phyloP scores from a whole-genome alignment of 2,888 invertebrate genomes.

The Vandiemenella viatica region DNA sequence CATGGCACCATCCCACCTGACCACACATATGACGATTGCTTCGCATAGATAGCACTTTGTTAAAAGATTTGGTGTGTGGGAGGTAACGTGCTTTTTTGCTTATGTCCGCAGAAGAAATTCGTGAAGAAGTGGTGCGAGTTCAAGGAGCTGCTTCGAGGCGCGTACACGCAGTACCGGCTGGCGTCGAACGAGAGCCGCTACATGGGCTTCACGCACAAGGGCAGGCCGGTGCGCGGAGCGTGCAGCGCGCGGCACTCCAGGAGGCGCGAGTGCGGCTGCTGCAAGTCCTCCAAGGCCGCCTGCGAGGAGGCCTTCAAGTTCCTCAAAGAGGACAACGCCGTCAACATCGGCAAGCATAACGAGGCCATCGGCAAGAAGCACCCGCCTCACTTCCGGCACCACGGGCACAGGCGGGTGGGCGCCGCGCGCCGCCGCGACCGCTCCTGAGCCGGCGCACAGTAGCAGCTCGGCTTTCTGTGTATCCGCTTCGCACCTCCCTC shows the following conservation, averaged over 20 bases:
- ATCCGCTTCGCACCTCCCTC: no score
- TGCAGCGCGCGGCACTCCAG: conserved; percentile 1
- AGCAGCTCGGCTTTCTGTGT: no score
- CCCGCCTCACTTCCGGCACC: conserved; percentile 4
- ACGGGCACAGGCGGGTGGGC: background rate
- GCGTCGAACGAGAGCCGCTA: conserved; percentile 37
- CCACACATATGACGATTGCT: no score
- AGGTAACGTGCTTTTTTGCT: background rate
- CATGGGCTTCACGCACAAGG: conserved; percentile 47
- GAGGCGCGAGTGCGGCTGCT: conserved; percentile 31
- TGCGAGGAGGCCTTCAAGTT: conserved; percentile 46
- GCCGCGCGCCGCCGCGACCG: background rate
- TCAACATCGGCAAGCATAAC: conserved; percentile 47
- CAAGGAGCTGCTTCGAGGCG: conserved; percentile 42
- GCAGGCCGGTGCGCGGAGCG: conserved; percentile 38
- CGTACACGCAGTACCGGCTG: conserved; percentile 47
- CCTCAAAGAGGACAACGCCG: conserved; percentile 44
- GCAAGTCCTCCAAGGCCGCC: conserved; percentile 46
- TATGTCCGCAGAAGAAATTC: conserved; percentile 36
- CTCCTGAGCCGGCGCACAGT: background rate
- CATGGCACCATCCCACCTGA: no score
- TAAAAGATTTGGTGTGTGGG: no score
- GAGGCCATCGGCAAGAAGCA: conserved; percentile 31
- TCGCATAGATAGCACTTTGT: no score
- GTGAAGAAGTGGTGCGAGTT: conserved; percentile 44